phyloP scores from a whole-genome alignment of 2,888 invertebrate genomes.

The Phengaris alcon region DNA sequence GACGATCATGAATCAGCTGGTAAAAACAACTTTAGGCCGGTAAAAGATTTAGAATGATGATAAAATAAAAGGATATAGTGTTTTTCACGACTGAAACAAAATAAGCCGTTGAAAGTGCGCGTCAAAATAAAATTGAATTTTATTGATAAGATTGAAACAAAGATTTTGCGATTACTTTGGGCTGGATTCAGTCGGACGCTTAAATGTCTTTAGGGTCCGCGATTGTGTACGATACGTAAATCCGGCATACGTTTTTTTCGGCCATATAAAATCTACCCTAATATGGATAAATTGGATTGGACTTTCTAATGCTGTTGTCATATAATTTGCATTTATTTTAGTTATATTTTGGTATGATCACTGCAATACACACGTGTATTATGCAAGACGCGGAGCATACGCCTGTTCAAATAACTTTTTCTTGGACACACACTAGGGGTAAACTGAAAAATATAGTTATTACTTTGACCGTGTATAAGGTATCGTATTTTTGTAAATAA shows the following conservation, averaged over 20 bases:
- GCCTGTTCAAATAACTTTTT: background rate
- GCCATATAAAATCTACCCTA: conserved; percentile 53
- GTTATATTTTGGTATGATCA: background rate
- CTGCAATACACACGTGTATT: too few species aligned
- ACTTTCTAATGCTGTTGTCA: conserved; percentile 28
- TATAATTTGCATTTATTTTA: conserved; percentile 10
- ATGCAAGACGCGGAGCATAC: background rate
- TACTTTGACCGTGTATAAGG: background rate
- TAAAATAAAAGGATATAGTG: conserved; percentile 7
- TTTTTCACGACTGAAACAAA: conserved; percentile 20
- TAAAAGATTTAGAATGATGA: background rate
- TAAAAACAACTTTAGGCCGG: background rate
- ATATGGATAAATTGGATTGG: conserved; percentile 42
- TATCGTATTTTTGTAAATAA: background rate
- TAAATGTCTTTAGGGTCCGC: conserved; percentile 63
- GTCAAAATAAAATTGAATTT: conserved; percentile 66
- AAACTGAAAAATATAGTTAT: background rate
- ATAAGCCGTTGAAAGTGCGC: conserved; percentile 41
- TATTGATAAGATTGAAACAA: conserved; percentile 65
- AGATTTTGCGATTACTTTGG: conserved; percentile 57
- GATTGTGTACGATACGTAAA: conserved; percentile 69
- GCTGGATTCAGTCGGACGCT: conserved; percentile 62
- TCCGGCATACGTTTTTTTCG: conserved; percentile 52
- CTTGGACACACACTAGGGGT: background rate
- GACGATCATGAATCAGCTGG: too few species aligned